These are phyloP conservation scores for Hirtodrosophila alboralis DNA, from an alignment of 2,888 invertebrate genomes.

Conservation along the genomic window DNA sequence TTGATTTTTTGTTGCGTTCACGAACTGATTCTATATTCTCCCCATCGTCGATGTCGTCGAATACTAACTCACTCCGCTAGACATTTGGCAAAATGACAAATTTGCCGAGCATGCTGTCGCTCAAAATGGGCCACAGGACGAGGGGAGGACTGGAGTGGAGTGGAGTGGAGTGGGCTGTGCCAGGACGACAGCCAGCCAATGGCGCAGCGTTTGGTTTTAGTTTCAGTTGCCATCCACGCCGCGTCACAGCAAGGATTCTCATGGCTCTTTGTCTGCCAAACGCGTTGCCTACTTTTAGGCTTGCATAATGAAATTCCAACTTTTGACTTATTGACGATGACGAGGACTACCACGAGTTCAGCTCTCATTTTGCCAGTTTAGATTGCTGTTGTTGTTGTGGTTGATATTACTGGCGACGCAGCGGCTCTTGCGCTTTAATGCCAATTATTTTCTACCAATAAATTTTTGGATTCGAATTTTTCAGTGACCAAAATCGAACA, in stretches of 20 bases:
- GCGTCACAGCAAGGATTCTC: conserved; percentile 21
- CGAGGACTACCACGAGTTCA: conserved; percentile 25
- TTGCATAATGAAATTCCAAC: conserved; percentile 82
- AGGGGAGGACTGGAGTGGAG: conserved; percentile 23
- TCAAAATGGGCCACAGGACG: conserved; percentile 44
- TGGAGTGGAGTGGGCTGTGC: conserved; percentile 4
- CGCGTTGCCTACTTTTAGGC: conserved; percentile 78
- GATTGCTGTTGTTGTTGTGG: conserved; percentile 15
- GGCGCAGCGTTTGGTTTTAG: conserved; percentile 66
- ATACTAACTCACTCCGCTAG: conserved; percentile 55
- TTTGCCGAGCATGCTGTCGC: conserved; percentile 66
- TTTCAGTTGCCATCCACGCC: conserved; percentile 51
- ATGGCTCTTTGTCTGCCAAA: conserved; percentile 71
- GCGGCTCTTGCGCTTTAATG: conserved; percentile 49
- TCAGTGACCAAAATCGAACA: no score
- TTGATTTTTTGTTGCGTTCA: conserved; percentile 21
- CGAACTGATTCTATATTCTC: conserved; percentile 9
- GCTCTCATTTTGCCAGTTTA: conserved; percentile 24
- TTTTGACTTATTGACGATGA: conserved; percentile 82
- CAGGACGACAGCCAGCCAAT: conserved; percentile 57
- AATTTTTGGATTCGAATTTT: no score
- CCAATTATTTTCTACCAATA: conserved; percentile 11
- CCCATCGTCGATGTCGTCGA: conserved; percentile 32
- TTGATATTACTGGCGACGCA: conserved; percentile 51
- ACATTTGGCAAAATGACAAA: conserved; percentile 82